Conservation (phyloP, 2,113 vertebrate species). For the Myotis davidii region DNA sequence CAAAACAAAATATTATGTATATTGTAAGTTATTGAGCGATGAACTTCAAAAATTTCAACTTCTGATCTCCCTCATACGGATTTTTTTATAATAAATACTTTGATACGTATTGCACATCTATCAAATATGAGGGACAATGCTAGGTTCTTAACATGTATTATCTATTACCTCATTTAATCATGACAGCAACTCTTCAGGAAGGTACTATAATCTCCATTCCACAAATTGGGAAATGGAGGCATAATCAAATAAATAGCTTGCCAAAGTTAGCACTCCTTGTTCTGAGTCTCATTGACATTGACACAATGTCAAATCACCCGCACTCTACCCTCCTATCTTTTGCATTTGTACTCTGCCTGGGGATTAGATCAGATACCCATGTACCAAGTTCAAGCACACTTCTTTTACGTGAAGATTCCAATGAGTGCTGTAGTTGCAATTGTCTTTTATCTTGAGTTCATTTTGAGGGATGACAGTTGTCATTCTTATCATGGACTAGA, state of each 20-base stretch:
- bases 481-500: neutral
- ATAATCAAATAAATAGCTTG: neutral
- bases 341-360: neutral
- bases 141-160: neutral
- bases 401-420: neutral
- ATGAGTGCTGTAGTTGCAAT: neutral
- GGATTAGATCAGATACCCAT: neutral
- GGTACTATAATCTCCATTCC: neutral
- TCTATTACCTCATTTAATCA: neutral
- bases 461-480: neutral
- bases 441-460: neutral
- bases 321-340: neutral
- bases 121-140: neutral
- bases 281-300: neutral
- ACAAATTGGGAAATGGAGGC: neutral
- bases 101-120: neutral
- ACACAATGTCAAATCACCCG: neutral
- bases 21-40: constrained; percentile 40
- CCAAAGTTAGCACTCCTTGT: neutral
- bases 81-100: constrained; percentile 49
- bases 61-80: neutral
- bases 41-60: constrained; percentile 24
- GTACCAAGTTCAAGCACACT: neutral
- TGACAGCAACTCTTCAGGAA: neutral
- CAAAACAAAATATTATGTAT: neutral